These are phyloP conservation scores for Panzeria rudis DNA, from an alignment of 2,888 invertebrate genomes.

Conservation along the genomic window DNA sequence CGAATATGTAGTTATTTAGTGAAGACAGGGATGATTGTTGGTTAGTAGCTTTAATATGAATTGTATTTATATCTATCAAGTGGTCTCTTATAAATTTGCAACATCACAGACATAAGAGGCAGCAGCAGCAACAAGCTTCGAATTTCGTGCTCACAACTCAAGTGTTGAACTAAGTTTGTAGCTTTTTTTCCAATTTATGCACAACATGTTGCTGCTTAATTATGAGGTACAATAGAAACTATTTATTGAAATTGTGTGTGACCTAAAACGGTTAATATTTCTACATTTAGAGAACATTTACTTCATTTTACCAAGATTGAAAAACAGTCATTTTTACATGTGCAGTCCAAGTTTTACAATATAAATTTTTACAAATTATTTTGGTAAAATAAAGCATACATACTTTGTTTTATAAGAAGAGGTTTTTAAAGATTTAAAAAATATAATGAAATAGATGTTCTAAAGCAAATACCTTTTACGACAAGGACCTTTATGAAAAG, in stretches of 20 bases:
- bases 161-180: conserved; percentile 34
- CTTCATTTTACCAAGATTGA: background rate
- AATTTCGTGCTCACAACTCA: conserved; percentile 48
- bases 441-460: too few relatives aligned
- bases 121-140: conserved; percentile 66
- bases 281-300: background rate
- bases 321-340: background rate
- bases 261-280: background rate
- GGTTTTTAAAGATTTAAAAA: too few relatives aligned
- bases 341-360: too few relatives aligned
- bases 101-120: conserved; percentile 54
- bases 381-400: too few relatives aligned
- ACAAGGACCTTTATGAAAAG: too few relatives aligned
- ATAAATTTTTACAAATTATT: too few relatives aligned
- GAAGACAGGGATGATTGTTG: conserved; percentile 63
- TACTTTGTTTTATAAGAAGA: too few relatives aligned
- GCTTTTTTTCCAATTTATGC: conserved; percentile 34
- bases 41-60: conserved; percentile 16
- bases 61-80: conserved; percentile 63
- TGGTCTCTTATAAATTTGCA: conserved; percentile 68
- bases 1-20: background rate
- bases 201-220: conserved; percentile 65
- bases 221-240: conserved; percentile 40
- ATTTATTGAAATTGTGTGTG: conserved; percentile 7
- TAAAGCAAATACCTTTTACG: too few relatives aligned